phyloP scores from a whole-genome alignment of 2,888 invertebrate genomes.

The Terebella lapidaria region DNA sequence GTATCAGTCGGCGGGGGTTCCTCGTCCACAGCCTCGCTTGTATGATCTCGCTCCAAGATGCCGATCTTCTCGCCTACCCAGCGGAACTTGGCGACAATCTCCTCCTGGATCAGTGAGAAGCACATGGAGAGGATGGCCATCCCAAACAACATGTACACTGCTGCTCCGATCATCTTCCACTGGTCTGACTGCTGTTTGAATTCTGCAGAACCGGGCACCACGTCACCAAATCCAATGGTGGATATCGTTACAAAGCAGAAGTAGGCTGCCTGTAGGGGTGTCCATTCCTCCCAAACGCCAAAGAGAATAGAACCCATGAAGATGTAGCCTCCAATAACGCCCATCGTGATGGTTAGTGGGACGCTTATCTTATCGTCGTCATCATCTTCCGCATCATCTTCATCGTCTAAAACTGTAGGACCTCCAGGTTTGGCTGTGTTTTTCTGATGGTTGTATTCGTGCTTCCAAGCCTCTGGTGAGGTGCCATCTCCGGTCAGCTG shows the following conservation, averaged over 20 bases:
- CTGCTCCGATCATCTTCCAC: slow-evolving; percentile 43
- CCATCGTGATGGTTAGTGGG: slow-evolving; percentile 50
- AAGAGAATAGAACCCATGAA: slow-evolving; percentile 50
- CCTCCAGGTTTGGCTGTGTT: not conserved
- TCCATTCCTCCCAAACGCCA: slow-evolving; percentile 51
- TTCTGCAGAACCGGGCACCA: slow-evolving; percentile 32
- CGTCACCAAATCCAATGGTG: slow-evolving; percentile 52
- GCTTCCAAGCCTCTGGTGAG: slow-evolving; percentile 25
- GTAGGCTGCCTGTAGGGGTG: slow-evolving; percentile 41
- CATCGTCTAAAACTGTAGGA: not conserved
- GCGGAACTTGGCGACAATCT: slow-evolving; percentile 34
- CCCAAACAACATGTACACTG: slow-evolving; percentile 47
- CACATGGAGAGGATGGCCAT: too few species aligned
- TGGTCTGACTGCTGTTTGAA: slow-evolving; percentile 32
- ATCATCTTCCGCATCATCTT: slow-evolving; percentile 36
- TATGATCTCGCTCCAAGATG: slow-evolving; percentile 39
- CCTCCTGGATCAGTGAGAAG: slow-evolving; percentile 53
- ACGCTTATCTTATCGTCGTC: slow-evolving; percentile 48
- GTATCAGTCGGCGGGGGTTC: too few species aligned
- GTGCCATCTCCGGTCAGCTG: slow-evolving; percentile 22
- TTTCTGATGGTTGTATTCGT: slow-evolving; percentile 11
- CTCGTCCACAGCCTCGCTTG: too few species aligned
- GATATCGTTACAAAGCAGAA: slow-evolving; percentile 53
- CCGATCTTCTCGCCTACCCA: slow-evolving; percentile 46
- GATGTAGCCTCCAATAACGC: slow-evolving; percentile 50